Conservation (phyloP, 2,797 vertebrate species). For the Bradypodion pumilum region DNA sequence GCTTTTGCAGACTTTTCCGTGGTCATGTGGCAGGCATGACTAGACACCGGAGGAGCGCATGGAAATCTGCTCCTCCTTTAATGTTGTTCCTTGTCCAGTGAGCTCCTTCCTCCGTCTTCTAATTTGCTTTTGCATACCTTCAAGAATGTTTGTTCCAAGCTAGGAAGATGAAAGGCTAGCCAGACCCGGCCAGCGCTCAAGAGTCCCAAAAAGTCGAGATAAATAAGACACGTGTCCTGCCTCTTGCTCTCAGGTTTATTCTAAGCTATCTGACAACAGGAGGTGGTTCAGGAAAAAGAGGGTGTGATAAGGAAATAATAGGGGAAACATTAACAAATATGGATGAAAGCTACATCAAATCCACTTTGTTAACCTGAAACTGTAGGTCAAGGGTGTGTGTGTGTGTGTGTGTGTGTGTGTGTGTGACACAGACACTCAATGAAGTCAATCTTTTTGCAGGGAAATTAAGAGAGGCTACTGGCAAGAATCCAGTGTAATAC, state of each 20-base stretch:
- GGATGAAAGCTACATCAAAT: background rate
- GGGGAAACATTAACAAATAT: slow-evolving; percentile 15
- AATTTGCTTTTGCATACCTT: too few species aligned
- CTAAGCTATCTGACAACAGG: slow-evolving; percentile 7
- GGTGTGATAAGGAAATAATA: background rate
- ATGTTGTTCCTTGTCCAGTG: too few species aligned
- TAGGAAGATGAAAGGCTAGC: too few species aligned
- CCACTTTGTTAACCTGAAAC: background rate
- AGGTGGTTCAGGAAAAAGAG: slow-evolving; percentile 23
- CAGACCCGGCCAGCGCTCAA: too few species aligned
- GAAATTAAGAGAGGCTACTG: background rate
- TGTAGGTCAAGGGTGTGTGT: background rate
- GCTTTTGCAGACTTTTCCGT: too few species aligned
- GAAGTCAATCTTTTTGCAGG: background rate
- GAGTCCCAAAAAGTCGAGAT: background rate
- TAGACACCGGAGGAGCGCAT: too few species aligned
- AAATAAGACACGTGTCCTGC: slow-evolving; percentile 43
- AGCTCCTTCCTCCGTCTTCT: too few species aligned
- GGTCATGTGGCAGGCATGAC: too few species aligned
- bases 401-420: too few species aligned
- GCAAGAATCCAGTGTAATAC: background rate
- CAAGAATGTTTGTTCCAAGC: too few species aligned
- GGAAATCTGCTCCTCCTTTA: too few species aligned
- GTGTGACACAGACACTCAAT: too few species aligned
- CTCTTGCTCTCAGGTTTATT: slow-evolving; percentile 31